Base-by-base conservation (phyloP, 2,888 invertebrate species). In the Leptopterna dolabrata region DNA sequence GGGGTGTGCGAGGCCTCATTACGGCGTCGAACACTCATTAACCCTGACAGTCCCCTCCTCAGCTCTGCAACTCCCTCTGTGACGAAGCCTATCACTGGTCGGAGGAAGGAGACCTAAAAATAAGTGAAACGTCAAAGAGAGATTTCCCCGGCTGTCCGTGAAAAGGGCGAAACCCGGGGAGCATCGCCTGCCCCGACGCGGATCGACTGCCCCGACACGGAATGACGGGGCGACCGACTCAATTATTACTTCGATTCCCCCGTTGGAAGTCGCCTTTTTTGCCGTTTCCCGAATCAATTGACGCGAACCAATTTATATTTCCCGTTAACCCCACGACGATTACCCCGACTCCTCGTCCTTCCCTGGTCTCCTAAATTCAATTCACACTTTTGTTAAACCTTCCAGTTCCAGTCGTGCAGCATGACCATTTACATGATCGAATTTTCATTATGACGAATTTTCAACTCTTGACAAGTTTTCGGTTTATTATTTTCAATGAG, bases 1-100 rank as follows among this genome's bases (percentile, higher is more conserved):
- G 43, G 43, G 76, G 41, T 19, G n/a, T 16, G 41, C 30, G 19
- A 36, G 36, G n/a, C n/a, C 43, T 76, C 41, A 36, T 76, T 43
- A 43, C 76, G 13, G 76, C 30, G 76, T 30, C 76, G 41, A 76
- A 43, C 76, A 63, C 63, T 63, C 63, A 63, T 63, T 63, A 63
- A 63, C 63, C 63, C 63, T 63, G 63, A 63, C 63, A 63, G 63
- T 63, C 63, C 24, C 6, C n/a, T n/a, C n/a, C n/a, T n/a, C n/a
- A n/a, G n/a, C n/a, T n/a, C n/a, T n/a, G n/a, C n/a, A 27, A 24
- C 63, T 63, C 27, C 63, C 7, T n/a, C 51, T n/a, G n/a, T 63
- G 19, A 63, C 63, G 4, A 36, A 13, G 63, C 24, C 63, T 24
- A 63, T 63, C 63, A 63, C 24, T 63, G 63, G 63, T 19, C 19